Percentiles rank a stretch among this genome's conserved stretches.
phyloP scores from a whole-genome alignment of 2,888 invertebrate genomes.

The Marasmarcha lunaedactyla region DNA sequence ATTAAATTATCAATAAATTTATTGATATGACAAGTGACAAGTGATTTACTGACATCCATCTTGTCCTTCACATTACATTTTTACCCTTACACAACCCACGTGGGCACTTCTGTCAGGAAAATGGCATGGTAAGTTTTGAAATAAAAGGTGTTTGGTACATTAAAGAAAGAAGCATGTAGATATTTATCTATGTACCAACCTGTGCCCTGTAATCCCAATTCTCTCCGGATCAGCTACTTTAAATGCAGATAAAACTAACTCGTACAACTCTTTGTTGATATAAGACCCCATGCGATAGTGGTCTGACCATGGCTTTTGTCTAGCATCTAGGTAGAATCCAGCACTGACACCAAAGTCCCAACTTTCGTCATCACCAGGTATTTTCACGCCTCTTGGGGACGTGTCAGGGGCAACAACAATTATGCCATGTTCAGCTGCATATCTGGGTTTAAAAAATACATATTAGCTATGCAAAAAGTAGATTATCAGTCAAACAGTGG shows the following conservation, averaged over 20 bases:
- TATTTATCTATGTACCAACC: no score
- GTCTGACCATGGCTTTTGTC: conserved; percentile 89
- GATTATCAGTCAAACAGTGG: no score
- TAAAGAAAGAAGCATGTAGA: no score
- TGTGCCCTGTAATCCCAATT: conserved; percentile 85
- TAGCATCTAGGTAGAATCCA: conserved; percentile 95
- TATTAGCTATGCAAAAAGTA: no score
- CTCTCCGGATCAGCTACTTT: conserved; percentile 57
- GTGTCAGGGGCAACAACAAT: conserved; percentile 96
- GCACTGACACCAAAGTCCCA: conserved; percentile 97
- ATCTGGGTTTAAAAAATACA: conserved; percentile 37
- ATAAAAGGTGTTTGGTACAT: no score
- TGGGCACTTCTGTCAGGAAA: no score
- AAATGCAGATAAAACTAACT: conserved; percentile 81
- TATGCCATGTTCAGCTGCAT: conserved; percentile 87
- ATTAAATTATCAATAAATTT: no score
- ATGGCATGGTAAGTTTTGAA: no score
- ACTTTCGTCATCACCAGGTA: conserved; percentile 90
- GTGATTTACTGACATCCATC: no score
- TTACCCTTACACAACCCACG: no score
- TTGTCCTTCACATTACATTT: no score
- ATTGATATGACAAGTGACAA: no score
- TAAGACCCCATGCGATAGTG: conserved; percentile 97
- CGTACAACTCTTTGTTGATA: conserved; percentile 86
- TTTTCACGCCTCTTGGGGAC: conserved; percentile 89